Conservation (phyloP, 1,140 invertebrate genomes). For the Drosophila azteca region DNA sequence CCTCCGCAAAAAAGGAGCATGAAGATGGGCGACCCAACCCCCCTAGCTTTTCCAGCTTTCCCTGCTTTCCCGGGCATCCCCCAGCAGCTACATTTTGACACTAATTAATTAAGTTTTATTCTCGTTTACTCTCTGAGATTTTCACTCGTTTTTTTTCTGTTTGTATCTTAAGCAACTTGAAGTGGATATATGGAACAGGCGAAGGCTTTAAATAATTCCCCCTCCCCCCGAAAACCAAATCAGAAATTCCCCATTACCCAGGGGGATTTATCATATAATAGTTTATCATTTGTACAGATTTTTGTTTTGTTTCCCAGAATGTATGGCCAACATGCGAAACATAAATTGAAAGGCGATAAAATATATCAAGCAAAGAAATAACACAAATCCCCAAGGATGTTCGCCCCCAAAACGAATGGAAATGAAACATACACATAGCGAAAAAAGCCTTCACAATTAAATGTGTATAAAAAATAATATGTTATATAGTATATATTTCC, state of each 20-base stretch:
- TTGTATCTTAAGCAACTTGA: slow-evolving; percentile 28
- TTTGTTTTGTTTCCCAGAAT: not conserved
- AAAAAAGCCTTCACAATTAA: no score
- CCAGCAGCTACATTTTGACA: slow-evolving; percentile 62
- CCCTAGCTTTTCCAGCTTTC: no score
- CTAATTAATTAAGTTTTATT: slow-evolving; percentile 79
- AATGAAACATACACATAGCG: no score
- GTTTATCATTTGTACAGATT: not conserved
- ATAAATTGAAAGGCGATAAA: slow-evolving; percentile 64
- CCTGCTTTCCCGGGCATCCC: slow-evolving; percentile 6
- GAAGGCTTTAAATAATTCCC: not conserved
- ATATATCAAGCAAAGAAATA: slow-evolving; percentile 55
- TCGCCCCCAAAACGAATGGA: no score
- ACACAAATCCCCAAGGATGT: slow-evolving; percentile 37
- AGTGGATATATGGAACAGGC: no score
- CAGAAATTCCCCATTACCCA: no score
- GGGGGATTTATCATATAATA: not conserved
- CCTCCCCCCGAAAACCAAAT: not conserved
- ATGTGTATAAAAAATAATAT: no score
- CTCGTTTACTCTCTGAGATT: slow-evolving; percentile 21
- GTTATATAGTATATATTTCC: no score
- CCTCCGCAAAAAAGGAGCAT: slow-evolving; percentile 2
- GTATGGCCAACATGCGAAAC: slow-evolving; percentile 11
- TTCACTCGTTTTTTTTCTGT: not conserved
- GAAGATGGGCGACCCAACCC: slow-evolving; percentile 29